phyloP scores from a whole-genome alignment of 2,113 vertebrate species.

The Theropithecus gelada region DNA sequence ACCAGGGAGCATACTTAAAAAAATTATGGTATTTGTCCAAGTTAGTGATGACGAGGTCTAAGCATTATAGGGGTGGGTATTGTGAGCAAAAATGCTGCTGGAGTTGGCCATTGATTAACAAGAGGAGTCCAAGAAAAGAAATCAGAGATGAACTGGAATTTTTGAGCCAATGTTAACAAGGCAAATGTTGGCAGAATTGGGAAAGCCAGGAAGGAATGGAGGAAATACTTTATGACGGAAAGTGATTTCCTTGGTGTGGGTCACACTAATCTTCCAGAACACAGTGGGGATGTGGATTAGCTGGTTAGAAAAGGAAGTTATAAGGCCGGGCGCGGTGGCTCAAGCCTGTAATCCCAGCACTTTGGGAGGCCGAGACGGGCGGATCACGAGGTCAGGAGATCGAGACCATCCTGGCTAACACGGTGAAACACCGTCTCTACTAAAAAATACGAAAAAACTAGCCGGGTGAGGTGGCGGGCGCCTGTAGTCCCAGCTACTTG shows the following conservation, averaged over 20 bases:
- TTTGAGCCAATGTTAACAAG: neutral
- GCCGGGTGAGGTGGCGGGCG: too few species aligned
- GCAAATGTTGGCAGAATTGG: neutral
- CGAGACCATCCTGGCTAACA: too few species aligned
- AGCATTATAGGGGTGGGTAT: neutral
- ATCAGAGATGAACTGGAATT: neutral
- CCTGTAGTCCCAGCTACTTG: too few species aligned
- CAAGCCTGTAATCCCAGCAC: too few species aligned
- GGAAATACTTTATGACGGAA: neutral
- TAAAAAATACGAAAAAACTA: too few species aligned
- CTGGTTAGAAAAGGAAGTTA: neutral
- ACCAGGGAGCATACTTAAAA: neutral
- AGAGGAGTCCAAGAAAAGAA: neutral
- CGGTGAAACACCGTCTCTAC: too few species aligned
- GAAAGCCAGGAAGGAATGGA: neutral
- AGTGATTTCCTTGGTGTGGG: accelerated
- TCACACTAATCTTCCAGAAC: neutral
- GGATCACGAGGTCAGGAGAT: too few species aligned
- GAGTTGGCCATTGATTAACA: neutral
- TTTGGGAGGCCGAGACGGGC: too few species aligned
- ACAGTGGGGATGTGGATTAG: neutral
- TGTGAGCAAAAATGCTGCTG: neutral
- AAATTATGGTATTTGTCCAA: neutral
- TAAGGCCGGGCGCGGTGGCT: neutral
- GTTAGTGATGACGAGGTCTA: neutral